Conservation (phyloP, 23 tunicate species). For the Clavelina lepadiformis region DNA sequence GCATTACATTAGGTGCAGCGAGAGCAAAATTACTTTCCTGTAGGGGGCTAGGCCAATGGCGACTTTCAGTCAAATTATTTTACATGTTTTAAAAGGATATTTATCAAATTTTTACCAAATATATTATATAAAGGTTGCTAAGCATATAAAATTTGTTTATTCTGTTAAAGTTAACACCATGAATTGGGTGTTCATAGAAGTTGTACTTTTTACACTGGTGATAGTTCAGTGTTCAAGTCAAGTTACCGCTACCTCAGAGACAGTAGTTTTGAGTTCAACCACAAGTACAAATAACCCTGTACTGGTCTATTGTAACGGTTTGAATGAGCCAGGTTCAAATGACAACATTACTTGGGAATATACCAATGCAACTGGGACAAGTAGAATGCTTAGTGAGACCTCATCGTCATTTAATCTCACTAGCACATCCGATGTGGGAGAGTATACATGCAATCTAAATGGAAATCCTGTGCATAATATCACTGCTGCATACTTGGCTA, state of each 20-base stretch:
- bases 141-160: no score
- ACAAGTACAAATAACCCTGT: slow-evolving; percentile 11
- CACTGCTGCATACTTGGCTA: slow-evolving; percentile 7
- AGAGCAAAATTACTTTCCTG: no score
- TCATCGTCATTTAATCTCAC: slow-evolving; percentile 14
- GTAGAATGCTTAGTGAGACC: neutral
- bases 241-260: neutral
- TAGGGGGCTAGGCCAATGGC: no score
- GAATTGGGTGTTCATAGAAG: no score
- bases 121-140: no score
- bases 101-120: no score
- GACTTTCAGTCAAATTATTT: no score
- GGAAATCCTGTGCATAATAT: neutral
- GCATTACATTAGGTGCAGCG: no score
- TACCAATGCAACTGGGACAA: slow-evolving; percentile 11
- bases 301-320: slow-evolving; percentile 2
- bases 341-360: slow-evolving; percentile 19
- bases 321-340: neutral
- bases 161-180: no score
- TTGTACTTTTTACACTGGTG: no score
- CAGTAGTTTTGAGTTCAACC: neutral
- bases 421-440: slow-evolving; percentile 13
- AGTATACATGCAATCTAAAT: slow-evolving; percentile 7
- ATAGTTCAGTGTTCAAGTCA: no score
- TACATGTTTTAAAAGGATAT: no score